These are phyloP conservation scores for Willowsia nigromaculata DNA, from an alignment of 2,888 invertebrate genomes.

Conservation along the genomic window DNA sequence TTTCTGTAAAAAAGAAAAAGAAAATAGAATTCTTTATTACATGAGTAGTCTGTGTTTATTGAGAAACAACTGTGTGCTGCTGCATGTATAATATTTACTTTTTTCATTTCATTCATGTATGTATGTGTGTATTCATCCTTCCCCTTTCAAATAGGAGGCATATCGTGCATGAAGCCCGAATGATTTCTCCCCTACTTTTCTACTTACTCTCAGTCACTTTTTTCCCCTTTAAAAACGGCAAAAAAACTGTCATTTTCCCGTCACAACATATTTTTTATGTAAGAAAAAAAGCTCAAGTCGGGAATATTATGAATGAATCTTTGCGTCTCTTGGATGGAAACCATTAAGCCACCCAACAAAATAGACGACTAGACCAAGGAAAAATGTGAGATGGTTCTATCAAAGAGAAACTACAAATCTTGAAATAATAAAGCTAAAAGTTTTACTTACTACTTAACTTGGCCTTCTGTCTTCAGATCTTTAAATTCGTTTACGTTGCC, in stretches of 20 bases:
- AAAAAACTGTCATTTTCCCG: constrained; percentile 52
- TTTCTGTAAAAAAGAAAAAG: constrained; percentile 32
- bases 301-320: constrained; percentile 23
- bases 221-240: constrained; percentile 3
- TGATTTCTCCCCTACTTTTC: constrained; percentile 17
- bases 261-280: constrained; percentile 40
- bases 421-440: too few relatives aligned
- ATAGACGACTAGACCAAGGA: not conserved
- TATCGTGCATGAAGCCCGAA: constrained; percentile 38
- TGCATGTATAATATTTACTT: constrained; percentile 23
- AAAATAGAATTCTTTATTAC: constrained; percentile 66
- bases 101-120: constrained; percentile 17
- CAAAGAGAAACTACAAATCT: too few relatives aligned
- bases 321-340: not conserved
- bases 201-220: constrained; percentile 54
- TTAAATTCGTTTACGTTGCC: not conserved
- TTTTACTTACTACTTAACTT: not conserved
- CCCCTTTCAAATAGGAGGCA: not conserved
- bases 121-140: not conserved
- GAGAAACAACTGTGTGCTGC: constrained; percentile 32
- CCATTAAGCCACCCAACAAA: not conserved
- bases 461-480: not conserved
- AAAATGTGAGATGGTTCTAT: not conserved
- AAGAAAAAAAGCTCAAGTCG: not conserved
- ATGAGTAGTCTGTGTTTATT: constrained; percentile 27